Base-by-base conservation (phyloP, 2,888 invertebrate species). In the Rugalucina vietnamica region DNA sequence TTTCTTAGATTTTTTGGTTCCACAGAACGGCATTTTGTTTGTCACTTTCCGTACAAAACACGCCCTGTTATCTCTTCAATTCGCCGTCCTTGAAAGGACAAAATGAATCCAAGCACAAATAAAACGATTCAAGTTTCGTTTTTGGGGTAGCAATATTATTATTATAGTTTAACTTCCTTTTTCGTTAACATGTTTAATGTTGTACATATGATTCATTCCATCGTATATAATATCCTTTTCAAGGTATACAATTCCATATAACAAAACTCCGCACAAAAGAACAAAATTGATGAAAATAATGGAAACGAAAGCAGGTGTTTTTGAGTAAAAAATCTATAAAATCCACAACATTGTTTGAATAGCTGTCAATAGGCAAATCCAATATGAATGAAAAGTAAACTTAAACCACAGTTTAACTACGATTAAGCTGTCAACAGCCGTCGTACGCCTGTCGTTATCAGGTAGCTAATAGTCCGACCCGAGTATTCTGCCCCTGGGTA, bases 21-120 rank as follows among this genome's bases (percentile, higher is more conserved):
- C 78, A 50, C 74, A 79, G 24, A 79, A 36, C 49, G 80, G 80
- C 80, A 80, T 80, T 37, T 43, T 80, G 1, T 12, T 14, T 21
- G 36, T 3, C 32, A 43, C 3, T 49, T 50, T 39, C 14, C 39
- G 57, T 34, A 27, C 57, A 10, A 54, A 54, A 57, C 57, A 27
- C 18, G 24, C 5, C 18, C 50, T 50, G 50, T 12, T 43, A 43
- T 12, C 43, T 12, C n/a, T n/a, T n/a, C 43, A 43, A 18, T 43
- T 43, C 43, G 43, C 18, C 18, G 43, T 18, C 43, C 43, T 43
- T 43, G 8, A 43, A 43, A 43, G 43, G 43, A 43, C 43, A 43
- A 43, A 43, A n/a, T n/a, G n/a, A n/a, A n/a, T n/a, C n/a, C n/a
- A n/a, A n/a, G n/a, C n/a, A n/a, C n/a, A n/a, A n/a, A 12, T 43